Evolutionary conservation across 2,888 invertebrate species (phyloP).

Genomic region (Harpalus rubripes): DNA sequence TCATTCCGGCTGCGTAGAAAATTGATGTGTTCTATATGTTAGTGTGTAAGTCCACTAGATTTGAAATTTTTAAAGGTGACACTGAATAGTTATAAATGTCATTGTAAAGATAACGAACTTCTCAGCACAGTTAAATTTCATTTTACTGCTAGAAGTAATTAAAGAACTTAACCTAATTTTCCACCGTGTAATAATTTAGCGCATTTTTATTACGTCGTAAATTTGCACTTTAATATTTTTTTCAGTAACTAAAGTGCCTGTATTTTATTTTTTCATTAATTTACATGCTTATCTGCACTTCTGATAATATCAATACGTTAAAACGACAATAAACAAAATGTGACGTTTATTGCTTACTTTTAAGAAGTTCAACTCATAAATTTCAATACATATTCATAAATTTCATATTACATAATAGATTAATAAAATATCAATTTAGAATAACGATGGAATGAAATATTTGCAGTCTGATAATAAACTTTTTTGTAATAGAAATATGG

Average conservation of each 20-base stretch:
- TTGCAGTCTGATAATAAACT: too few species aligned
- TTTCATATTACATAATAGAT: not conserved
- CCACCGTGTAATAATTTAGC: not conserved
- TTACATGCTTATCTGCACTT: not conserved
- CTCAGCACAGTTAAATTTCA: slow-evolving; percentile 14
- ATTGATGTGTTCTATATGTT: not conserved
- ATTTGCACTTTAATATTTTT: slow-evolving; percentile 34
- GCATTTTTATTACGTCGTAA: slow-evolving; percentile 18
- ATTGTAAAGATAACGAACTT: slow-evolving; percentile 24
- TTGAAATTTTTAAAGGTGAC: not conserved
- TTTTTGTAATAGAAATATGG: too few species aligned
- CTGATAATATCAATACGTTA: slow-evolving; percentile 4
- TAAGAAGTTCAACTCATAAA: not conserved
- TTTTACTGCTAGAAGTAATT: slow-evolving; percentile 15
- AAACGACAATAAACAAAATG: not conserved
- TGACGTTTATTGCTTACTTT: not conserved
- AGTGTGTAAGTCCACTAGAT: not conserved
- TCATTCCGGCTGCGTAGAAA: not conserved
- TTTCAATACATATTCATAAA: not conserved
- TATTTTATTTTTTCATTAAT: slow-evolving; percentile 1
- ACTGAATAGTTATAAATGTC: not conserved
- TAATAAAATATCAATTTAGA: not conserved
- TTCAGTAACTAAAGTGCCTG: slow-evolving; percentile 15
- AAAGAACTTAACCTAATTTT: slow-evolving; percentile 42
- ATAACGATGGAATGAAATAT: too few species aligned